A percentile compares a stretch with the other conserved stretches of the same genome.
Evolutionary conservation across 2,888 invertebrate genomes (phyloP).

Genomic region (Tortricodes alternella): DNA sequence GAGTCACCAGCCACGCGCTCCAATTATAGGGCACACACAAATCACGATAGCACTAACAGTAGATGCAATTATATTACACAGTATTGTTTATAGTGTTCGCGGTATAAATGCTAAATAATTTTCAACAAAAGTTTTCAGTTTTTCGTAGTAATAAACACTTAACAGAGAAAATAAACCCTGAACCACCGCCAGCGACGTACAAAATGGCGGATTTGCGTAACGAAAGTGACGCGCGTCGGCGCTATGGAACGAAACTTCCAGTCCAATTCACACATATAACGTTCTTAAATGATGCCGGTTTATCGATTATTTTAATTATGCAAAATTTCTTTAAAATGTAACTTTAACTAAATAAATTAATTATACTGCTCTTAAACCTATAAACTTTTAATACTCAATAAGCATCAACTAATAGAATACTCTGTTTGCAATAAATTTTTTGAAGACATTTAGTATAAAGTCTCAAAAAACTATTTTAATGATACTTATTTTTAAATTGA

Average conservation of each 20-base stretch:
- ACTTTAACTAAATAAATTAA: too few relatives aligned
- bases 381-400: too few relatives aligned
- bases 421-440: too few relatives aligned
- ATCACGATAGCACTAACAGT: constrained; percentile 76
- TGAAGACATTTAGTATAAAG: too few relatives aligned
- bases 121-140: constrained; percentile 68
- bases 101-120: constrained; percentile 60
- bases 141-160: constrained; percentile 73
- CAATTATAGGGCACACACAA: constrained; percentile 79
- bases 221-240: constrained; percentile 81
- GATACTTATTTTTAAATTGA: too few relatives aligned
- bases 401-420: too few relatives aligned
- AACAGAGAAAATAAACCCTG: constrained; percentile 72
- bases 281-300: constrained; percentile 13
- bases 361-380: too few relatives aligned
- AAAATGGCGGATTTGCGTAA: constrained; percentile 83
- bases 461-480: too few relatives aligned
- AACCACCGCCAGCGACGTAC: constrained; percentile 82
- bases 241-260: constrained; percentile 24
- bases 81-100: constrained; percentile 61
- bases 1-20: constrained; percentile 82
- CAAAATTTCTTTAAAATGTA: too few relatives aligned
- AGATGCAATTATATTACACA: constrained; percentile 62
- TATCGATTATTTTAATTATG: constrained; percentile 8
- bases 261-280: constrained; percentile 20